phyloP scores from a whole-genome alignment of 2,113 vertebrate genomes.

The Bungarus multicinctus region DNA sequence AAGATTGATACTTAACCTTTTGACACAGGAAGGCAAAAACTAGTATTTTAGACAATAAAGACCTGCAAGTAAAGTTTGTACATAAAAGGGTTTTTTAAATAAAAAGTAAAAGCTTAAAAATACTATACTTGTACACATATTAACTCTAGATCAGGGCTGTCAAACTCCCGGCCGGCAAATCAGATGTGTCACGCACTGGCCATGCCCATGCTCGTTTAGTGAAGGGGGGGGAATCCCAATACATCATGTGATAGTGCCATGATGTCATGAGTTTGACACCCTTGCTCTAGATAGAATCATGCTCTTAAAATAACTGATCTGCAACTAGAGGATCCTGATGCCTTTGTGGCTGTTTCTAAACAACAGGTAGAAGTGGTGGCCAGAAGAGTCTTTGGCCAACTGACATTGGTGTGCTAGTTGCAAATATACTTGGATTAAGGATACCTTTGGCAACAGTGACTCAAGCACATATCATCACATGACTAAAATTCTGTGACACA shows the following conservation, averaged over 20 bases:
- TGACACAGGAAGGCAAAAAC: not conserved
- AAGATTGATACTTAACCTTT: not conserved
- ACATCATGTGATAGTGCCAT: too few species aligned
- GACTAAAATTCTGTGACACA: not conserved
- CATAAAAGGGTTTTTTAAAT: not conserved
- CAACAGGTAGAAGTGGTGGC: not conserved
- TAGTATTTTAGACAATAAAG: not conserved
- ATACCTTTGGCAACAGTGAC: not conserved
- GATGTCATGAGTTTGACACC: too few species aligned
- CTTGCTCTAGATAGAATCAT: not conserved
- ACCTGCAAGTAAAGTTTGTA: not conserved
- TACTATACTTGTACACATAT: not conserved
- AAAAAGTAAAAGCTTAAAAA: not conserved
- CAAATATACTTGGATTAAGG: not conserved
- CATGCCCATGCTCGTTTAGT: too few species aligned
- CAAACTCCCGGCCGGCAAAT: too few species aligned
- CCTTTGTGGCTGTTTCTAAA: not conserved
- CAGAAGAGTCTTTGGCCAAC: not conserved
- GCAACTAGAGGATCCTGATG: not conserved
- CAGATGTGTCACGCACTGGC: too few species aligned
- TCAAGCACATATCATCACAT: not conserved
- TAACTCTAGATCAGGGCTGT: not conserved
- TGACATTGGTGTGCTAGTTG: not conserved
- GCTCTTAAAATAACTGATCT: not conserved
- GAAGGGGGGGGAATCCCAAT: too few species aligned